These are phyloP conservation scores for Agrochola litura DNA, from an alignment of 2,888 invertebrate species.

Conservation along the genomic window DNA sequence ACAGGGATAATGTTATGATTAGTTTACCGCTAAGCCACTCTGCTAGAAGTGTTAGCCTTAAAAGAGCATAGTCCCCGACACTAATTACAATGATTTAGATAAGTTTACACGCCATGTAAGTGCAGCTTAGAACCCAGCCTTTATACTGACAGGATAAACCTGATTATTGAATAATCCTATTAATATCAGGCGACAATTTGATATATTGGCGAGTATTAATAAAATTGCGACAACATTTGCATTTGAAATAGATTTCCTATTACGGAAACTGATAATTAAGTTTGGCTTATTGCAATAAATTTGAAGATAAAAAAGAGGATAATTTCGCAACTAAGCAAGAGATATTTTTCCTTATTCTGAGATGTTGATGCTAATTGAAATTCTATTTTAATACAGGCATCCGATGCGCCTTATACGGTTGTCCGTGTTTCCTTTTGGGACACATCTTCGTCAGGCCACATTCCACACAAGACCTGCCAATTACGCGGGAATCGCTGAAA, in stretches of 20 bases:
- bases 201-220: conserved; percentile 50
- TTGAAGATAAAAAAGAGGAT: conserved; percentile 50
- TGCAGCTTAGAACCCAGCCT: conserved; percentile 61
- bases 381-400: conserved; percentile 84
- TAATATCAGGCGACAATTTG: conserved; percentile 66
- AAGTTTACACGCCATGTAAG: conserved; percentile 72
- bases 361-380: conserved; percentile 74
- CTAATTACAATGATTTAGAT: conserved; percentile 74
- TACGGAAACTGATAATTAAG: conserved; percentile 52
- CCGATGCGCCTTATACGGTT: conserved; percentile 79
- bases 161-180: conserved; percentile 71
- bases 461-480: conserved; percentile 86
- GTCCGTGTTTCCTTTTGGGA: conserved; percentile 83
- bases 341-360: conserved; percentile 66
- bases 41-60: conserved; percentile 65
- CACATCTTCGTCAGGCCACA: conserved; percentile 83
- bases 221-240: conserved; percentile 55
- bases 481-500: conserved; percentile 84
- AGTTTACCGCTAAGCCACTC: conserved; percentile 75
- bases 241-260: conserved; percentile 60
- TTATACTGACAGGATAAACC: conserved; percentile 65
- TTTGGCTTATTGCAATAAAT: conserved; percentile 45
- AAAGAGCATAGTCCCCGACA: conserved; percentile 60
- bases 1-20: conserved; percentile 80
- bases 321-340: conserved; percentile 50